phyloP scores from a whole-genome alignment of 30 jellyfish, hydroid and myxozoan genomes.

The Aurelia aurita complex sp. Pacific region DNA sequence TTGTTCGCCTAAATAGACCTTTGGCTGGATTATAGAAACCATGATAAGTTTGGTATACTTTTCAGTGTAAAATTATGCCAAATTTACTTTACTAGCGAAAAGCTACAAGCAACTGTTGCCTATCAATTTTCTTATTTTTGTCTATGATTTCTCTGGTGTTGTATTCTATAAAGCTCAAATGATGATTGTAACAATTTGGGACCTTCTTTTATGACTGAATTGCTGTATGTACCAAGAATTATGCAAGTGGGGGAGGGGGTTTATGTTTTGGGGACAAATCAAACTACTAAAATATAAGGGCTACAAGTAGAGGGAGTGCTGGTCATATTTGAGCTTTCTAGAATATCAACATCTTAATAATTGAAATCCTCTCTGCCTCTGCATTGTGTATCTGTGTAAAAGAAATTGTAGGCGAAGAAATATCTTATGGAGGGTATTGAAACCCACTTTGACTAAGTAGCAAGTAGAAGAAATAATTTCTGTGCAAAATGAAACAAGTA shows the following conservation, averaged over 20 bases:
- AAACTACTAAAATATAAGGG: too few species aligned
- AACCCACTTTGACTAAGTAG: too few species aligned
- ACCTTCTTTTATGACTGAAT: too few species aligned
- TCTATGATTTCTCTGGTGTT: conserved; percentile 60
- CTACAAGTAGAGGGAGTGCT: too few species aligned
- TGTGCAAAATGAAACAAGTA: too few species aligned
- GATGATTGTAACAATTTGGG: background rate
- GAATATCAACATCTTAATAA: conserved; percentile 9
- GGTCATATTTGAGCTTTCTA: conserved; percentile 26
- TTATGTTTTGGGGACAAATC: too few species aligned
- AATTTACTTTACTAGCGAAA: background rate
- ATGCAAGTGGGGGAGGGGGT: too few species aligned
- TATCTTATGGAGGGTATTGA: too few species aligned
- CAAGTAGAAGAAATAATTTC: background rate
- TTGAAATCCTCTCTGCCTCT: conserved; percentile 47
- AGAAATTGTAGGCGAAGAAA: background rate
- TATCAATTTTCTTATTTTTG: conserved; percentile 46
- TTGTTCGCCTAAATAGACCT: too few species aligned
- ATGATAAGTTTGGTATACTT: background rate
- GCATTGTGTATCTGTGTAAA: conserved; percentile 48
- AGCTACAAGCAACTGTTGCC: conserved; percentile 34
- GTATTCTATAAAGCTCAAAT: conserved; percentile 42
- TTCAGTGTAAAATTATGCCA: conserved; percentile 8
- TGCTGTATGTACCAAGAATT: too few species aligned
- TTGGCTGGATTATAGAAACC: too few species aligned